Percentiles rank a stretch among this genome's conserved stretches.
These are phyloP conservation scores for Tipula lateralis DNA, from an alignment of 2,888 invertebrate genomes.

Conservation along the genomic window DNA sequence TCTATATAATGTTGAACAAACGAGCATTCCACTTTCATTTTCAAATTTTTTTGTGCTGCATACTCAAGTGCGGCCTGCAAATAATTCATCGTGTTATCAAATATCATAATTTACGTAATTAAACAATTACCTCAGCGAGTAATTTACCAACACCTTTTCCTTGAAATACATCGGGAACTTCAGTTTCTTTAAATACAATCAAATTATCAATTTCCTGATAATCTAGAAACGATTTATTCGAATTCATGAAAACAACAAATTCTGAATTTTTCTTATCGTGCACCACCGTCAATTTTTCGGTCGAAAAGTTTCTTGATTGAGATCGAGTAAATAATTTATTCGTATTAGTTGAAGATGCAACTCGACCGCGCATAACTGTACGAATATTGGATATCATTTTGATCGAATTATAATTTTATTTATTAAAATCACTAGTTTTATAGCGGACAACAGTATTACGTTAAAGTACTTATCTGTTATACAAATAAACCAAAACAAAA, in stretches of 20 bases:
- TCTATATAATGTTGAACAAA: not conserved
- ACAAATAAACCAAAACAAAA: not conserved
- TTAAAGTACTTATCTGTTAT: not conserved
- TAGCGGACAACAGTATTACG: not conserved
- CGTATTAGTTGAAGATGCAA: not conserved
- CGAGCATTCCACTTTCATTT: not conserved
- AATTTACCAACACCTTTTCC: slow-evolving; percentile 20
- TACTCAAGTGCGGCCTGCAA: not conserved
- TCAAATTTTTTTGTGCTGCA: not conserved
- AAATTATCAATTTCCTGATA: not conserved
- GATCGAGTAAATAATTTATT: not conserved
- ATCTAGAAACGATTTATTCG: not conserved
- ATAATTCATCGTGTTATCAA: too few relatives aligned
- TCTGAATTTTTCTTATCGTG: not conserved
- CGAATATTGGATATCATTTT: not conserved
- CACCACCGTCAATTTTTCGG: not conserved
- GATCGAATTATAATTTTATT: not conserved
- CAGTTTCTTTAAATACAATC: slow-evolving; percentile 7
- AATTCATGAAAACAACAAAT: not conserved
- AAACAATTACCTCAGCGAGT: not conserved
- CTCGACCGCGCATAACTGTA: not conserved
- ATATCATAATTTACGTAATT: not conserved
- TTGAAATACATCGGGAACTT: not conserved
- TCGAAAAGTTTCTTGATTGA: not conserved
- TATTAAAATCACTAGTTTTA: not conserved